Evolutionary conservation across 2,888 invertebrate species (phyloP).

Genomic region (Drosophila quinaria): DNA sequence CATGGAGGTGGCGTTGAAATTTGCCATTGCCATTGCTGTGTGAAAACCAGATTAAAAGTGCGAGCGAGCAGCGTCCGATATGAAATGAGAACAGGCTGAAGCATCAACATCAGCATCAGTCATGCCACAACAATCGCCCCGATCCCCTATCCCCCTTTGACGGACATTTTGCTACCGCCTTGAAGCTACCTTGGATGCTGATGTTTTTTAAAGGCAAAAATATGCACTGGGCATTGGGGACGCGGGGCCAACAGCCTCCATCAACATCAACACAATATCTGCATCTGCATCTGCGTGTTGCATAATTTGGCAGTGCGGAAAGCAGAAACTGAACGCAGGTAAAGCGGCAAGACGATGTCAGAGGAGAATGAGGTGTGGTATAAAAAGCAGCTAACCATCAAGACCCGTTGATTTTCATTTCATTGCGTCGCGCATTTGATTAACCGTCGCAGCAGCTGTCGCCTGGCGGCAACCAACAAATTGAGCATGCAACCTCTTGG

Average conservation of each 20-base stretch:
- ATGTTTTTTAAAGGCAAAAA: constrained; percentile 16
- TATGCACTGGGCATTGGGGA: not conserved
- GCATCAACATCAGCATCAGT: constrained; percentile 29
- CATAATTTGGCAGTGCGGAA: constrained; percentile 63
- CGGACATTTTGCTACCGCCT: constrained; percentile 21
- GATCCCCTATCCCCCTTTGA: not conserved
- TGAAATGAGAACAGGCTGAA: constrained; percentile 63
- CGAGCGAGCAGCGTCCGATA: constrained; percentile 55
- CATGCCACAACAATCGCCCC: constrained; percentile 22
- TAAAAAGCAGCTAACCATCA: constrained; percentile 20
- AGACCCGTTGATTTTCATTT: constrained; percentile 67
- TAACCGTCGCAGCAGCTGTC: constrained; percentile 71
- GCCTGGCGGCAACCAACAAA: constrained; percentile 53
- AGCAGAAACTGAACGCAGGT: constrained; percentile 6
- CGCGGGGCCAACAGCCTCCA: constrained; percentile 13
- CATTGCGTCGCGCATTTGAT: constrained; percentile 71
- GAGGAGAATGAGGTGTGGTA: constrained; percentile 1
- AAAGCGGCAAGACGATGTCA: not conserved
- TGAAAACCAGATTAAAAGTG: constrained; percentile 74
- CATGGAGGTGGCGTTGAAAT: constrained; percentile 38
- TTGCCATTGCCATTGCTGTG: constrained; percentile 26
- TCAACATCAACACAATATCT: not conserved
- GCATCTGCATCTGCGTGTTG: constrained; percentile 58
- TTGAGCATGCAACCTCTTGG: constrained; percentile 65
- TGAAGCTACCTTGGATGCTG: constrained; percentile 49